phyloP scores from a whole-genome alignment of 2,888 invertebrate genomes.

The Liopterus haemorrhoidalis region DNA sequence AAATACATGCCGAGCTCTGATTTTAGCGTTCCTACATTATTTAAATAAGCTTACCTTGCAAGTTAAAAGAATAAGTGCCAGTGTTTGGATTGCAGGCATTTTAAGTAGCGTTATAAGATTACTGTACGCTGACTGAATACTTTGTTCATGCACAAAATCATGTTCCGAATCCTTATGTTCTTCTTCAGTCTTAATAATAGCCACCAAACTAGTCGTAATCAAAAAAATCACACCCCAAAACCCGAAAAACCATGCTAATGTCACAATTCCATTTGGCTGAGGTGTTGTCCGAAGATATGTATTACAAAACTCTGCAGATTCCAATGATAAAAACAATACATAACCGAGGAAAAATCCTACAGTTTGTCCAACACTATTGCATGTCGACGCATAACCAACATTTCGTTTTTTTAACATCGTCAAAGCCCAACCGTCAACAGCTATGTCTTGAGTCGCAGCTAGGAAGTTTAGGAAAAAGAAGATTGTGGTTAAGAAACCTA shows the following conservation, averaged over 20 bases:
- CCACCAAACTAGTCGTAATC: constrained; percentile 81
- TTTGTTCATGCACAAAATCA: constrained; percentile 45
- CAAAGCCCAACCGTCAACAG: constrained; percentile 99
- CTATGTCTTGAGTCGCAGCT: constrained; percentile 98
- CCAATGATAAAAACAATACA: constrained; percentile 91
- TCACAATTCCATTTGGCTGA: constrained; percentile 53
- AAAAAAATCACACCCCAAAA: constrained; percentile 95
- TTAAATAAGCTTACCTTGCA: constrained; percentile 62
- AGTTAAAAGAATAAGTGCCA: constrained; percentile 78
- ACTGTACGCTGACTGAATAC: constrained; percentile 69
- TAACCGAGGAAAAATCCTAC: constrained; percentile 96
- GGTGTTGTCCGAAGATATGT: constrained; percentile 75
- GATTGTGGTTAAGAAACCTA: constrained; percentile 70
- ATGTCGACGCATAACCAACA: constrained; percentile 97
- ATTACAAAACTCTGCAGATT: constrained; percentile 95
- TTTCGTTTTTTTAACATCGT: constrained; percentile 96
- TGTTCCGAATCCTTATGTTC: constrained; percentile 45
- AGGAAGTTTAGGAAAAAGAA: constrained; percentile 92
- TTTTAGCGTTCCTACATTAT: too few species aligned
- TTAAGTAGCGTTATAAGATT: constrained; percentile 76
- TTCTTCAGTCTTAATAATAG: constrained; percentile 79
- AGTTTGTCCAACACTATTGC: constrained; percentile 97
- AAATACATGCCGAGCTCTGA: too few species aligned
- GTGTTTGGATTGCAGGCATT: constrained; percentile 72
- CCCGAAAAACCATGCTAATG: constrained; percentile 70